A percentile compares a stretch with the other conserved stretches of the same genome.
phyloP scores from a whole-genome alignment of 2,113 vertebrate species.

The Jacana jacana region DNA sequence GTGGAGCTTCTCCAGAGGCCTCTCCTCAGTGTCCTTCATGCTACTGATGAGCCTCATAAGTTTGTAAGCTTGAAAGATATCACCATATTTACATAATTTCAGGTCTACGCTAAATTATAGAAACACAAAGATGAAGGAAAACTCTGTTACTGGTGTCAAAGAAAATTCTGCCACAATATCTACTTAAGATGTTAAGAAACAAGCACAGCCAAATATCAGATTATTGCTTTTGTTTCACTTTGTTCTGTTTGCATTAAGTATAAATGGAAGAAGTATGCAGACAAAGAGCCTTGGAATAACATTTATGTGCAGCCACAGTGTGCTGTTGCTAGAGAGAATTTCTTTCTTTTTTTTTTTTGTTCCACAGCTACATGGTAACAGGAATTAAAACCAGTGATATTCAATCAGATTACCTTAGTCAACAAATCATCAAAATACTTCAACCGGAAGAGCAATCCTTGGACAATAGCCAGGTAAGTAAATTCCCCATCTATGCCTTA shows the following conservation, averaged over 20 bases:
- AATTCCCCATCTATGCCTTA: not conserved
- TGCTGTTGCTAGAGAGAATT: not conserved
- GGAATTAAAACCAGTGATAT: not conserved
- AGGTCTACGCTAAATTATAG: not conserved
- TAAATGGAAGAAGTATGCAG: not conserved
- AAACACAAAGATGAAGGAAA: not conserved
- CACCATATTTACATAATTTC: not conserved
- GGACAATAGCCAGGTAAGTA: not conserved
- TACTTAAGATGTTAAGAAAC: not conserved
- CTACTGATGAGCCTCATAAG: not conserved
- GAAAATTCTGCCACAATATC: not conserved
- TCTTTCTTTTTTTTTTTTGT: not conserved
- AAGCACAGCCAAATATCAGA: not conserved
- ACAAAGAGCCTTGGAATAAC: not conserved
- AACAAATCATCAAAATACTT: constrained; percentile 17
- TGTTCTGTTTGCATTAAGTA: not conserved
- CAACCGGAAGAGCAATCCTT: not conserved
- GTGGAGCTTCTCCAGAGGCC: not conserved
- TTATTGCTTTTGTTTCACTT: not conserved
- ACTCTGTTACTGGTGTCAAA: not conserved
- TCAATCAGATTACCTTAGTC: not conserved
- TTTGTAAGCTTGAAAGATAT: not conserved
- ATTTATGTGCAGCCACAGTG: not conserved
- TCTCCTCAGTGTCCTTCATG: not conserved
- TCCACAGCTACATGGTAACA: not conserved